A percentile compares a stretch with the other conserved stretches of the same genome.
Conservation (phyloP, 2,113 vertebrate species). For the Aldabrachelys gigantea region DNA sequence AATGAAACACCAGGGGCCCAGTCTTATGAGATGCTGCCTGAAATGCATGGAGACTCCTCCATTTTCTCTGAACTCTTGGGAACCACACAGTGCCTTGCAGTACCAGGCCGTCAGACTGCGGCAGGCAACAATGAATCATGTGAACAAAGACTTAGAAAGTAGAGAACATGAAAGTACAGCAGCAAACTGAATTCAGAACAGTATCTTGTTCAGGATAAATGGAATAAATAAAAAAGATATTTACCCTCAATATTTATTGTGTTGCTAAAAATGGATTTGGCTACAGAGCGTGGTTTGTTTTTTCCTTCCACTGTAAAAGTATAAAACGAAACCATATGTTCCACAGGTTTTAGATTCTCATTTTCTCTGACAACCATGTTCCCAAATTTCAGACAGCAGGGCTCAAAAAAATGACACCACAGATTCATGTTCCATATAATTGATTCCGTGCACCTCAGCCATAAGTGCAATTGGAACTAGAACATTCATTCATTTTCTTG, state of each 20-base stretch:
- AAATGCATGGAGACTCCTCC: conserved; percentile 16
- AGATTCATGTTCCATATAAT: neutral
- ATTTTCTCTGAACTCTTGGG: conserved; percentile 45
- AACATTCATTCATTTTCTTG: neutral
- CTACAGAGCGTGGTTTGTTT: neutral
- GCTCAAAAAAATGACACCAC: neutral
- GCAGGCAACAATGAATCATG: conserved; percentile 59
- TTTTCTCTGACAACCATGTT: neutral
- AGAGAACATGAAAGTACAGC: conserved; percentile 21
- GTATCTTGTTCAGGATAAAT: neutral
- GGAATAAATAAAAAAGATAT: neutral
- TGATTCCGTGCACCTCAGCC: neutral
- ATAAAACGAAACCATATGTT: neutral
- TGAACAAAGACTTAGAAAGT: conserved; percentile 3
- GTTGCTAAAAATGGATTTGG: neutral
- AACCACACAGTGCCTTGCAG: conserved; percentile 25
- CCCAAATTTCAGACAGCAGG: neutral
- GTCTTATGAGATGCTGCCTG: neutral
- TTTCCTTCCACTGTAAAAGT: neutral
- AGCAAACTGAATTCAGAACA: conserved; percentile 42
- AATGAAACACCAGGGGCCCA: neutral
- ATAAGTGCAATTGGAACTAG: neutral
- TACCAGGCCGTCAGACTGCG: conserved; percentile 15
- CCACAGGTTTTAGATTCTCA: neutral
- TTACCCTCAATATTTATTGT: neutral